Base-by-base conservation (phyloP, 2,113 vertebrate species). In the Synchiropus splendidus region DNA sequence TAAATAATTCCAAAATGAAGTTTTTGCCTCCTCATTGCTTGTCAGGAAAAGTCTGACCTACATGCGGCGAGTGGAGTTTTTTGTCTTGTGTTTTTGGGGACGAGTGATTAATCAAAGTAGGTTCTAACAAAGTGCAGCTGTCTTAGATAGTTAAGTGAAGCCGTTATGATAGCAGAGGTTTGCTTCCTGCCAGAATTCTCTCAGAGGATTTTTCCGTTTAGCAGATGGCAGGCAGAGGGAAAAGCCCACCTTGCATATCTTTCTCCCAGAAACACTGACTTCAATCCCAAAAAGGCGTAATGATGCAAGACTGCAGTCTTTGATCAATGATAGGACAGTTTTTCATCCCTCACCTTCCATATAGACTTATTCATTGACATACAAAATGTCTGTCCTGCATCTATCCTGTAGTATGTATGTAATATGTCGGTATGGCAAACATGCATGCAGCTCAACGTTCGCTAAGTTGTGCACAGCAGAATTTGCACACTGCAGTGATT, bases 91-190 rank as follows among this genome's bases (percentile, higher is more conserved):
- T n/a, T n/a, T n/a, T 14, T 32, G 55, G 51, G 59, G 45, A 60
- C 48, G 39, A 18, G 72, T 60, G 48, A 80, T 85, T 85, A 80
- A 78, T 85, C 81, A 85, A 42, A 56, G 62, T 43, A 71, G 77
- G 70, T 13, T 13, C 37, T 34, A 71, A 79, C 72, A 79, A 82
- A 74, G 72, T 61, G 47, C 58, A 55, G 54, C 61, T 48, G 65
- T 80, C 69, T 62, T 21, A 16, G 21, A 37, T 36, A 53, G 56
- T 69, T n/a, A 67, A 61, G 64, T n/a, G 72, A 32, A 34, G 62
- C 45, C 58, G 67, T 68, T 73, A 58, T 67, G 58, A 73, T 42
- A 41, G 54, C 45, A 30, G 17, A 41, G 47, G 42, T 39, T 39
- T 44, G 61, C 36, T 48, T 60, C 59, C 33, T 41, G 57, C 32